phyloP scores from a whole-genome alignment of 2,888 invertebrate genomes.

The Patella caerulea region DNA sequence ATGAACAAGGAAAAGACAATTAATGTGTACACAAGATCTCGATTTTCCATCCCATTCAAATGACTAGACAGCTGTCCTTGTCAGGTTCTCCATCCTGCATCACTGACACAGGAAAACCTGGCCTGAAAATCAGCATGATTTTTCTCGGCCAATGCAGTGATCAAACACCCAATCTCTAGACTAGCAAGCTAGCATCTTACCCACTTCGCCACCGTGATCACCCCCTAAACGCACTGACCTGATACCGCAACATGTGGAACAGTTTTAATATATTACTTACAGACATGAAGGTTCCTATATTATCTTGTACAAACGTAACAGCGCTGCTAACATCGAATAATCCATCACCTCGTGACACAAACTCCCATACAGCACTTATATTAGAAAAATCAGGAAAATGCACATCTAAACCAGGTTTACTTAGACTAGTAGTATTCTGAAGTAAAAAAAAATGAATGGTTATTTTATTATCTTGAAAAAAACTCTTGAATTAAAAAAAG shows the following conservation, averaged over 20 bases:
- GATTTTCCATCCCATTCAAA: too few relatives aligned
- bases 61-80: too few relatives aligned
- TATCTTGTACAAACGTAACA: conserved; percentile 86
- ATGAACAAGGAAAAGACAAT: background rate
- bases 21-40: background rate
- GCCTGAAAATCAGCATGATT: too few relatives aligned
- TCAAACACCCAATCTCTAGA: too few relatives aligned
- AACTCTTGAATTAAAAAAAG: background rate
- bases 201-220: too few relatives aligned
- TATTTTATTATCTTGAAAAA: background rate
- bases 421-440: conserved; percentile 46
- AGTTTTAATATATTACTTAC: conserved; percentile 65
- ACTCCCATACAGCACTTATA: conserved; percentile 59
- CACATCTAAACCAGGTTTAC: conserved; percentile 23
- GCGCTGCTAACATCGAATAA: conserved; percentile 60
- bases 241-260: background rate
- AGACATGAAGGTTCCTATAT: conserved; percentile 89
- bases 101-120: too few relatives aligned
- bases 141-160: too few relatives aligned
- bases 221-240: background rate
- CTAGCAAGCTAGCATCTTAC: too few relatives aligned
- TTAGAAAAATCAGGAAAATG: conserved; percentile 47
- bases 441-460: background rate
- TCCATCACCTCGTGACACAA: conserved; percentile 53
- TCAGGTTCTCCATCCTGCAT: too few relatives aligned